These are phyloP conservation scores for Dryomyza anilis DNA, from an alignment of 2,888 invertebrate species.

Conservation along the genomic window DNA sequence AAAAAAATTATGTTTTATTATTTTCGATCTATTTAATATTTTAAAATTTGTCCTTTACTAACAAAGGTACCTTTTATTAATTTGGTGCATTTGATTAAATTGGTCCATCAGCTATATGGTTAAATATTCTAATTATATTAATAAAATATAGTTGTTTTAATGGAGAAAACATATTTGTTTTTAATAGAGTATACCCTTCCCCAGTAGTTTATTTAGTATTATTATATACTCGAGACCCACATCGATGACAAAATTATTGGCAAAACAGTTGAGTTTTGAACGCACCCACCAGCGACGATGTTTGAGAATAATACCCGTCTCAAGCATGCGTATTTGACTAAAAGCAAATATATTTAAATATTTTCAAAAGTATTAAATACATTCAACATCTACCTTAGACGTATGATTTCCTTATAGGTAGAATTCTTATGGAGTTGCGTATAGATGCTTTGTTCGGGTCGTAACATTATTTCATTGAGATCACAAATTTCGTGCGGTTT, in stretches of 20 bases:
- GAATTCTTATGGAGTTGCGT: constrained; percentile 51
- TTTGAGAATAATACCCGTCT: constrained; percentile 51
- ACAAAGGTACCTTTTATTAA: too few species aligned
- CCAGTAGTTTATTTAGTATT: too few species aligned
- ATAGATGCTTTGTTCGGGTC: constrained; percentile 46
- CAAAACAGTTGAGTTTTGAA: constrained; percentile 48
- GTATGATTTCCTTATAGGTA: constrained; percentile 52
- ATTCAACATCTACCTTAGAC: constrained; percentile 44
- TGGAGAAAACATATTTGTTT: too few species aligned
- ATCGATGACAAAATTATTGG: constrained; percentile 47
- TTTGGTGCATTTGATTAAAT: too few species aligned
- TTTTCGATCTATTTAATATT: too few species aligned
- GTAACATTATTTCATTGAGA: constrained; percentile 53
- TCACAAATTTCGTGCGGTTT: constrained; percentile 56
- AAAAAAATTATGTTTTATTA: too few species aligned
- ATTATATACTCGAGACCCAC: constrained; percentile 58
- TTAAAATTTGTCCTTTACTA: too few species aligned
- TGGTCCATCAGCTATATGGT: too few species aligned
- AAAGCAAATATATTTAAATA: not conserved
- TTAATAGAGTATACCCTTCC: too few species aligned
- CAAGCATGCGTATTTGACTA: constrained; percentile 49
- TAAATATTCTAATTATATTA: too few species aligned
- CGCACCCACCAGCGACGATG: constrained; percentile 50
- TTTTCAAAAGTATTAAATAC: not conserved
- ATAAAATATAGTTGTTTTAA: too few species aligned